These are phyloP conservation scores for Polia nebulosa DNA, from an alignment of 2,888 invertebrate species.

Conservation along the genomic window DNA sequence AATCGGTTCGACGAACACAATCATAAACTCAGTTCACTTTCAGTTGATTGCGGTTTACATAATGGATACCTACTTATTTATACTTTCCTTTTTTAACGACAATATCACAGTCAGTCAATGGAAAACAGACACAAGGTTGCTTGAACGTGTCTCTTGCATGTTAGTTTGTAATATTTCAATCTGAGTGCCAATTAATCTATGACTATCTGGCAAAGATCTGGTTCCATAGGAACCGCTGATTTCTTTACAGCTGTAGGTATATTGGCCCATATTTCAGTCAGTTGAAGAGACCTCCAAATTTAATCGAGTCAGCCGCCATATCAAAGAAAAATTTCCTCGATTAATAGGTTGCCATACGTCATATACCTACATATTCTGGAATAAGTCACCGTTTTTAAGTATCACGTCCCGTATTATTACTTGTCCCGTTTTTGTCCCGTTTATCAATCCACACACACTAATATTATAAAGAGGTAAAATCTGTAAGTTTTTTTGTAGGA, in stretches of 20 bases:
- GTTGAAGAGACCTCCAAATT: too few relatives aligned
- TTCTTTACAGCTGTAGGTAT: background rate
- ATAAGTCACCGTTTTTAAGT: too few relatives aligned
- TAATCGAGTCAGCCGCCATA: too few relatives aligned
- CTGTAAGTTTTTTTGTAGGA: too few relatives aligned
- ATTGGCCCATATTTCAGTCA: too few relatives aligned
- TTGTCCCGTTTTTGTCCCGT: too few relatives aligned
- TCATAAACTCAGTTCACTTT: conserved; percentile 11
- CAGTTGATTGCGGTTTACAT: conserved; percentile 12
- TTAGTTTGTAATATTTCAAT: background rate
- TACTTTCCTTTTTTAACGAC: conserved; percentile 10
- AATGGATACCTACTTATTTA: background rate
- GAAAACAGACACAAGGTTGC: background rate
- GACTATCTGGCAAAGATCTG: background rate
- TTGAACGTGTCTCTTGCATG: background rate
- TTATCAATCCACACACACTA: too few relatives aligned
- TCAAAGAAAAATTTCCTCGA: too few relatives aligned
- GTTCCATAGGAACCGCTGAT: background rate
- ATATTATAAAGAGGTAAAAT: too few relatives aligned
- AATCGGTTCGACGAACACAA: conserved; percentile 24
- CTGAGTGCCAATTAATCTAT: background rate
- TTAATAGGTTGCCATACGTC: too few relatives aligned
- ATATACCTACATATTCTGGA: too few relatives aligned
- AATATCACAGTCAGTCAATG: background rate
- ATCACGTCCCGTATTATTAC: too few relatives aligned